These are phyloP conservation scores for Noctua pronuba DNA, from an alignment of 2,888 invertebrate species.

Conservation along the genomic window DNA sequence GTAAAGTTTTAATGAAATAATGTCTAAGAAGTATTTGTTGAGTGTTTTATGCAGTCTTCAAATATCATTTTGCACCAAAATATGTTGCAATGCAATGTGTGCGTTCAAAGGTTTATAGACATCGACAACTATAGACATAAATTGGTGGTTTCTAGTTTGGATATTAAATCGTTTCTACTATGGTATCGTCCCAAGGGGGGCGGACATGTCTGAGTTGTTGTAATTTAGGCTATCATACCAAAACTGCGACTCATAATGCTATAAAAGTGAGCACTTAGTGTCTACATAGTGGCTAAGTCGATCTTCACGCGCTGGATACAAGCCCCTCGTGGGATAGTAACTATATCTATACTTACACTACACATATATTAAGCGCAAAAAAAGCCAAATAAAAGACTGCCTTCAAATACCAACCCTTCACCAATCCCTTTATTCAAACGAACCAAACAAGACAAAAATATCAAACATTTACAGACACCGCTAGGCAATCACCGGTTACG, in stretches of 20 bases:
- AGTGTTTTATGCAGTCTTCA: background rate
- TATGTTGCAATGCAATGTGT: background rate
- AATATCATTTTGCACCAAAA: background rate
- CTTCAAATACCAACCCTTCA: background rate
- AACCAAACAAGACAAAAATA: background rate
- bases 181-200: background rate
- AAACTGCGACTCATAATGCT: background rate
- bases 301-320: background rate
- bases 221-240: slow-evolving; percentile 1
- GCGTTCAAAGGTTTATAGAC: background rate
- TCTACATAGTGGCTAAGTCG: background rate
- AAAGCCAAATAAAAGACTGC: background rate
- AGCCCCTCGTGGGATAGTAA: background rate
- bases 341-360: too few species aligned
- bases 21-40: background rate
- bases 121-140: background rate
- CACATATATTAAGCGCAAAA: background rate
- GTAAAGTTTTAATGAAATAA: background rate
- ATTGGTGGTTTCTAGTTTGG: background rate
- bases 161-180: background rate
- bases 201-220: background rate
- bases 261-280: background rate
- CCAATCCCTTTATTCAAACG: background rate
- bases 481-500: background rate
- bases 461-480: background rate